Evolutionary conservation across 2,888 invertebrate species (phyloP).

Genomic region (Baccha elongata): DNA sequence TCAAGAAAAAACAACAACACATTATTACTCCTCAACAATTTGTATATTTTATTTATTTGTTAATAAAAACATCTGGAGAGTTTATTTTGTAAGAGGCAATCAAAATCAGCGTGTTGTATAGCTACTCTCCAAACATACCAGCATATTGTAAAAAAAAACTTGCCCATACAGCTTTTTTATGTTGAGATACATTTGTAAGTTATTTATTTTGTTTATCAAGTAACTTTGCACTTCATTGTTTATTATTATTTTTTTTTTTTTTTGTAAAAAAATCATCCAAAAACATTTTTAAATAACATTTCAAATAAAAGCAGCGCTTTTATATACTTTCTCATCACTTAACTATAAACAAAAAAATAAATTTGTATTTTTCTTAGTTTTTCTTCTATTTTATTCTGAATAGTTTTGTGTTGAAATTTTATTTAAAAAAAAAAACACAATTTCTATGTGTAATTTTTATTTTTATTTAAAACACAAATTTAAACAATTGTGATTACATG

Average conservation of each 20-base stretch:
- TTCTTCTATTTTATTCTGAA: constrained; percentile 38
- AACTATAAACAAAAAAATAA: constrained; percentile 19
- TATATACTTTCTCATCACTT: constrained; percentile 44
- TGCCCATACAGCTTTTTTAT: constrained; percentile 20
- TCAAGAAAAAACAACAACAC: constrained; percentile 33
- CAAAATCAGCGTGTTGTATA: constrained; percentile 61
- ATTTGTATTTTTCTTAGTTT: constrained; percentile 70
- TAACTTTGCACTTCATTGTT: constrained; percentile 61
- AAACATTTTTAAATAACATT: constrained; percentile 17
- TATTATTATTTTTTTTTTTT: constrained; percentile 41
- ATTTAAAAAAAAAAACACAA: constrained; percentile 44
- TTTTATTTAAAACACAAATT: constrained; percentile 23
- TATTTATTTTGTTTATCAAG: constrained; percentile 52
- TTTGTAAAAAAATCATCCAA: constrained; percentile 20
- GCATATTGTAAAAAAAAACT: constrained; percentile 26
- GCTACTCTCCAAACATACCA: constrained; percentile 19
- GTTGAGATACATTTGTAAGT: constrained; percentile 46
- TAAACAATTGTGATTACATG: constrained; percentile 49
- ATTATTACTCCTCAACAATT: constrained; percentile 34
- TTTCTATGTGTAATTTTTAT: constrained; percentile 30
- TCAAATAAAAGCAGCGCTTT: constrained; percentile 64
- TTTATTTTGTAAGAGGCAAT: constrained; percentile 17
- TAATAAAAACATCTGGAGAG: background rate
- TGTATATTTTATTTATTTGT: constrained; percentile 17
- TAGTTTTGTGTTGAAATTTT: constrained; percentile 63